Percentiles rank a stretch among this genome's conserved stretches.
Conservation (phyloP, 2,797 vertebrate genomes). For the Tragelaphus oryx region DNA sequence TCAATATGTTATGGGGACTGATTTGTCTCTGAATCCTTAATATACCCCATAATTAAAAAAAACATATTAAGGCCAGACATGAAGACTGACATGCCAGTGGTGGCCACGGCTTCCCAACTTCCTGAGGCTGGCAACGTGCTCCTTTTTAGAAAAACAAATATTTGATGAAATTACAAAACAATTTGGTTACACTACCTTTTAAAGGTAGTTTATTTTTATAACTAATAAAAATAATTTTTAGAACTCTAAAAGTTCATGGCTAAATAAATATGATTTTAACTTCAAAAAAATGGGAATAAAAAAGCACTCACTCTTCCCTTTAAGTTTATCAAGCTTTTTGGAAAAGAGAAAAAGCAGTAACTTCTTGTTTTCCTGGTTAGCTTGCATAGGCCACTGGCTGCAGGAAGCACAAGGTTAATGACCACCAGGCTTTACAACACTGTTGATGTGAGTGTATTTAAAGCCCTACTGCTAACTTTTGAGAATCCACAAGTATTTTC, state of each 20-base stretch:
- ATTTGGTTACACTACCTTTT: neutral
- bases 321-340: neutral
- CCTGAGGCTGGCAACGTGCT: neutral
- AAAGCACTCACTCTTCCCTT: neutral
- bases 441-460: neutral
- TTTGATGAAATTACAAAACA: neutral
- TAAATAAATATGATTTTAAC: neutral
- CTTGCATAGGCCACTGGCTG: fast-evolving
- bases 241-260: neutral
- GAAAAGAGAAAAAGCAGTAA: neutral
- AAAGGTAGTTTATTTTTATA: neutral
- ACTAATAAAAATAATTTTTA: neutral
- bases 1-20: neutral
- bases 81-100: neutral
- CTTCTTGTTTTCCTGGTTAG: neutral
- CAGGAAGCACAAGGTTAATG: fast-evolving
- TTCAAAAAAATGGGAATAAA: neutral
- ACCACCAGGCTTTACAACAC: fast-evolving
- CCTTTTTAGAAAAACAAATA: neutral
- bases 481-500: neutral
- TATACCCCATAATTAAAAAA: neutral
- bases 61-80: fast-evolving
- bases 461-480: neutral
- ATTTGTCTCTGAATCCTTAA: neutral
- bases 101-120: neutral